A percentile compares a stretch with the other conserved stretches of the same genome.
Conservation (phyloP, 2,113 vertebrate species). For the Helogale parvula region DNA sequence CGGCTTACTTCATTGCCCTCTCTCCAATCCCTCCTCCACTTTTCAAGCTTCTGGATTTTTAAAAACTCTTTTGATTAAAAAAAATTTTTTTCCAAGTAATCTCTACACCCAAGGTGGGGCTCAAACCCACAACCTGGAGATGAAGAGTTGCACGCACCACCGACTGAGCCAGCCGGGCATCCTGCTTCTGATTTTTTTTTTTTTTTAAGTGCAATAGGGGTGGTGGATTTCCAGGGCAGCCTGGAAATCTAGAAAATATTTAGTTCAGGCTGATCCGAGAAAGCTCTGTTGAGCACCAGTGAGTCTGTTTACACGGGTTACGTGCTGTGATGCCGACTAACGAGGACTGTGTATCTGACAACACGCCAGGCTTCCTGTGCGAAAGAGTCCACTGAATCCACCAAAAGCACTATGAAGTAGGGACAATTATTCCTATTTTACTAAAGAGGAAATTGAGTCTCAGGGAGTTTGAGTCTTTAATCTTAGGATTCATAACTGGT, state of each 20-base stretch:
- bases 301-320: background rate
- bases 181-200: background rate
- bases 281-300: background rate
- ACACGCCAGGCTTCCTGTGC: background rate
- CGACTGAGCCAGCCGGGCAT: background rate
- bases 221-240: background rate
- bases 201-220: background rate
- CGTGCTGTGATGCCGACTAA: background rate
- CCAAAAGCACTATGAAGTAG: background rate
- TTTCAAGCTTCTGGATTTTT: constrained; percentile 9
- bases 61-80: background rate
- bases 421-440: background rate
- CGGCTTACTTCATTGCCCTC: constrained; percentile 51
- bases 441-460: background rate
- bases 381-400: background rate
- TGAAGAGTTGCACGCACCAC: background rate
- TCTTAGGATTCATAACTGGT: background rate
- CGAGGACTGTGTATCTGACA: too few relatives aligned
- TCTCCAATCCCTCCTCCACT: background rate
- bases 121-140: background rate
- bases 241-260: constrained; percentile 3
- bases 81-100: background rate
- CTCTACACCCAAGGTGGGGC: background rate
- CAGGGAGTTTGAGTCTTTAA: background rate
- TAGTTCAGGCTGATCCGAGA: constrained; percentile 2